phyloP scores from a whole-genome alignment of 2,888 invertebrate genomes.

The Alviniconcha strummeri region DNA sequence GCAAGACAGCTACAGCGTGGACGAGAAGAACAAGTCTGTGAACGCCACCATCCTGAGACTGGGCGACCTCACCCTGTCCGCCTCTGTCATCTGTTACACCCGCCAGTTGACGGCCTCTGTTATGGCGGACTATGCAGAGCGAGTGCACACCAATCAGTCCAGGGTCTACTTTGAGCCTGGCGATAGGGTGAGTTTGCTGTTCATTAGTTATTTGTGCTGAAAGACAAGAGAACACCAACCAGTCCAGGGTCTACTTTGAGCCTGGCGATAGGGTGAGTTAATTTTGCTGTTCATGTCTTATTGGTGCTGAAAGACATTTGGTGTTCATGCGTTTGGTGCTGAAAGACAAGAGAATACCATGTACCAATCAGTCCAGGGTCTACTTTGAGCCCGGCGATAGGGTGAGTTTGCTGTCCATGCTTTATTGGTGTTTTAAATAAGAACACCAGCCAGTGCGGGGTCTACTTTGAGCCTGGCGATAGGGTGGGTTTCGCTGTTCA shows the following conservation, averaged over 20 bases:
- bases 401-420: slow-evolving; percentile 39
- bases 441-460: slow-evolving; percentile 64
- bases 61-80: slow-evolving; percentile 67
- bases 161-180: slow-evolving; percentile 69
- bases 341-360: too few species aligned
- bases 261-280: slow-evolving; percentile 63
- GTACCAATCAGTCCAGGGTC: slow-evolving; percentile 66
- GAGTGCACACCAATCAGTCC: slow-evolving; percentile 64
- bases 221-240: slow-evolving; percentile 51
- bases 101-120: slow-evolving; percentile 69
- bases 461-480: slow-evolving; percentile 69
- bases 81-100: slow-evolving; percentile 72
- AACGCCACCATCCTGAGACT: slow-evolving; percentile 66
- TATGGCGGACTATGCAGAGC: slow-evolving; percentile 70
- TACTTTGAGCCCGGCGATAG: slow-evolving; percentile 68
- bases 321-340: too few species aligned
- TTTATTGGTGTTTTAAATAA: neutral
- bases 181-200: slow-evolving; percentile 53
- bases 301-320: too few species aligned
- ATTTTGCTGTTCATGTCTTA: too few species aligned
- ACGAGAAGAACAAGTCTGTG: slow-evolving; percentile 63
- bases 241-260: slow-evolving; percentile 69
- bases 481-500: slow-evolving; percentile 45
- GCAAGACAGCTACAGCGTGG: slow-evolving; percentile 57
- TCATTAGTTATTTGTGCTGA: too few species aligned